Percentiles rank a stretch among this genome's conserved stretches.
phyloP scores from a whole-genome alignment of 2,797 vertebrate genomes.

The Danio jaintianensis region DNA sequence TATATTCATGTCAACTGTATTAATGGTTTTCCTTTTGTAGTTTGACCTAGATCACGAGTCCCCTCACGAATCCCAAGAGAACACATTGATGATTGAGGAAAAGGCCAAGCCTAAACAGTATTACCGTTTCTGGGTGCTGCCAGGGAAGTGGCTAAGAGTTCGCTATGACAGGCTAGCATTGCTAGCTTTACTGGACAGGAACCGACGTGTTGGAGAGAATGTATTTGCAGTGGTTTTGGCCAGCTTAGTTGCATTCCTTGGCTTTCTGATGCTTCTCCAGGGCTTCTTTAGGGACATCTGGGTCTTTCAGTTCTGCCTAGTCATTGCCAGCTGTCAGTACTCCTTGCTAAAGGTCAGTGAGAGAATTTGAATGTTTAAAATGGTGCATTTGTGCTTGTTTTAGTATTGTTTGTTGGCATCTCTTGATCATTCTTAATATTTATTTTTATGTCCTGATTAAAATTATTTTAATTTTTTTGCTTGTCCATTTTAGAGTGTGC shows the following conservation, averaged over 20 bases:
- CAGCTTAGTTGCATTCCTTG: conserved; percentile 89
- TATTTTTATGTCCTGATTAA: not conserved
- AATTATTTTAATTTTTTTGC: conserved; percentile 2
- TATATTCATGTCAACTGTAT: not conserved
- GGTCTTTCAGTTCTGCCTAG: conserved; percentile 94
- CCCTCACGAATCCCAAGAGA: conserved; percentile 92
- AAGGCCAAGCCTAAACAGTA: conserved; percentile 90
- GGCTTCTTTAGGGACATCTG: conserved; percentile 93
- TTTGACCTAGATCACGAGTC: conserved; percentile 93
- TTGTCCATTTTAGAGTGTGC: conserved; percentile 83
- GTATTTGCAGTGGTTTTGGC: conserved; percentile 87
- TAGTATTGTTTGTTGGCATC: not conserved
- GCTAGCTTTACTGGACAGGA: conserved; percentile 89
- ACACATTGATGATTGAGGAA: conserved; percentile 92
- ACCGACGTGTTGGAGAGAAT: conserved; percentile 86
- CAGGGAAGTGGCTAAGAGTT: conserved; percentile 89
- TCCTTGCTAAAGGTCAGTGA: conserved; percentile 87
- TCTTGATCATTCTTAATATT: not conserved
- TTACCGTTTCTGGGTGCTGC: conserved; percentile 92
- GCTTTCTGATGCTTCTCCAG: conserved; percentile 87
- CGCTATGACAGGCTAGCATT: conserved; percentile 90
- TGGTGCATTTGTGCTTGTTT: not conserved
- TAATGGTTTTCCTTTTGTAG: conserved; percentile 65
- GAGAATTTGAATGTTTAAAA: not conserved
- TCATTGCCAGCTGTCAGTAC: conserved; percentile 94